These are phyloP conservation scores for Phortica okadai DNA, from an alignment of 2,888 invertebrate species.

Conservation along the genomic window DNA sequence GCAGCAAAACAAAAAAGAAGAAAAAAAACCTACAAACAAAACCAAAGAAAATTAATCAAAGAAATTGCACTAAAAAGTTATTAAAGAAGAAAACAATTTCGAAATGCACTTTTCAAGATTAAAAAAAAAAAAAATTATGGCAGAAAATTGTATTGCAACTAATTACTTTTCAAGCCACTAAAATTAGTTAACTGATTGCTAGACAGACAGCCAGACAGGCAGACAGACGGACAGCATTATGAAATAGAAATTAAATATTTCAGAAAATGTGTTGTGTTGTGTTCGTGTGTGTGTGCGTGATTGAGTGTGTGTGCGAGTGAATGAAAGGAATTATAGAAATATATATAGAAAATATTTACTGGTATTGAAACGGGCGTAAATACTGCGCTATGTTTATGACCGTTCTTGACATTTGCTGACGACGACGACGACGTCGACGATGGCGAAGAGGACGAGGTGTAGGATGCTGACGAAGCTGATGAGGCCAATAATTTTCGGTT, in stretches of 20 bases:
- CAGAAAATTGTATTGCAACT: conserved; percentile 21
- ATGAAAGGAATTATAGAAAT: conserved; percentile 23
- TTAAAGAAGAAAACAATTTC: neutral
- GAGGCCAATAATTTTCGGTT: neutral
- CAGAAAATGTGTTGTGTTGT: neutral
- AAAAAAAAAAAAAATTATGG: conserved; percentile 33
- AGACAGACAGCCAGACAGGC: neutral
- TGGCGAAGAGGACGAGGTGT: conserved; percentile 43
- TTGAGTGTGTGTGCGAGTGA: neutral
- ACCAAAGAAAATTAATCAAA: conserved; percentile 24
- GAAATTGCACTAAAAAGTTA: conserved; percentile 12
- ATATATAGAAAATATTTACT: conserved; percentile 59
- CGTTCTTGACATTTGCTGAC: conserved; percentile 16
- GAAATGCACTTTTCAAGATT: conserved; percentile 43
- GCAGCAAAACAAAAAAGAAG: neutral
- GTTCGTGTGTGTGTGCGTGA: neutral
- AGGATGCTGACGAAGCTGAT: neutral
- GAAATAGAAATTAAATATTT: too few relatives aligned
- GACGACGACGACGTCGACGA: conserved; percentile 20
- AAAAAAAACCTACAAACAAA: neutral
- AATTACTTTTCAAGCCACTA: conserved; percentile 23
- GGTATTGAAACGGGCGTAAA: conserved; percentile 59
- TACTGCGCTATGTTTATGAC: conserved; percentile 50
- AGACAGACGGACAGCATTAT: neutral
- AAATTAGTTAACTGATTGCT: neutral